Base-by-base conservation (phyloP, 2,888 invertebrate species). In the Megalurothrips usitatus region DNA sequence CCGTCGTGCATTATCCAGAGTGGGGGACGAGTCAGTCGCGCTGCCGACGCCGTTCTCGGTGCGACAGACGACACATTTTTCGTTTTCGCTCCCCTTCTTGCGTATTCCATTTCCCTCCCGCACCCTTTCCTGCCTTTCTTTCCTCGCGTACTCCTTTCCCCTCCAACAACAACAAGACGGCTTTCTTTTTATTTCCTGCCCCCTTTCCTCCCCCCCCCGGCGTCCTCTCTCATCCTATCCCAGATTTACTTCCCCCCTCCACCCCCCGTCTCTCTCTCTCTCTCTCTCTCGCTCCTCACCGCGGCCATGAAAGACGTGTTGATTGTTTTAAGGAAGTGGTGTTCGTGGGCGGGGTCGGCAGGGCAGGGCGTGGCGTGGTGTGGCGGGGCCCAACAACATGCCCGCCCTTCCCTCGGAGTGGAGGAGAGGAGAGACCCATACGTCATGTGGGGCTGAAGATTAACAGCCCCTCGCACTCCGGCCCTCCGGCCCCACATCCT, bases 1-100 rank as follows among this genome's bases (percentile, higher is more conserved):
- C 81, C 81, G 81, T 79, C 79, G 49, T 49, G 80, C 43, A 79
- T 34, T 47, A 68, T 43, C n/a, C n/a, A n/a, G n/a, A n/a, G n/a
- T n/a, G 68, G 28, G 78, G 80, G 81, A 19, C 58, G 58, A 80
- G 80, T 48, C 52, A 26, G 75, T 34, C 79, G 75, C 28, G 47
- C 47, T 49, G 79, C 28, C 23, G 80, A 23, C 10, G 23, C 49
- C 8, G 9, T 11, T 9, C 28, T 12, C n/a, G 81, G 28, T 47
- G 68, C n/a, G 34, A 10, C 14, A 79, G 75, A 19, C 14, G 75
- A 19, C 14, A 19, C 47, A n/a, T n/a, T 23, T 80, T 75, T 80
- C 47, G 79, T 79, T 49, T 47, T 23, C 28, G 79, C 79, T 48
- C 23, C 49, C 78, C 80, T 34, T 80, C 28, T n/a, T 58, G 58